Base-by-base conservation (phyloP, 2,113 vertebrate species). In the Clarias gariepinus region DNA sequence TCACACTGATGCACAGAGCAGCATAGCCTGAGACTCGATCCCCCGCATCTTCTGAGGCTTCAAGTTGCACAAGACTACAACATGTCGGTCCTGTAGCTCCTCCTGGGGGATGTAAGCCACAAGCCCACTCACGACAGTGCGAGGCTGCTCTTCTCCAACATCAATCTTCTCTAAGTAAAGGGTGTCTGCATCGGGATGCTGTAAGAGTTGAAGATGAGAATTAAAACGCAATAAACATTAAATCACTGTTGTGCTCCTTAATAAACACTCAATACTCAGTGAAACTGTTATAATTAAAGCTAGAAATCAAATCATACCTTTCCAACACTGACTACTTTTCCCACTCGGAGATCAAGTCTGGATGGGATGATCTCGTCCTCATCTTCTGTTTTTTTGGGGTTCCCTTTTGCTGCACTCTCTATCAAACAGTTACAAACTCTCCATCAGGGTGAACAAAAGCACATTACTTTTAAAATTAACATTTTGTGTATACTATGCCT, bases 41-140 rank as follows among this genome's bases (percentile, higher is more conserved):
- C 98, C 98, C 55, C 98, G 93, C 98, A 99, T 99, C 94, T 98
- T 99, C 95, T 99, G 97, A 30, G 97, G 95, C 86, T 97, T 99
- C 82, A 99, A 94, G 73, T 99, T 99, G 92, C 98, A 99, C 0
- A 99, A 93, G 90, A 99, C 88, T 91, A 99, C 91, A 90, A 99
- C 98, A 84, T 95, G 92, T 83, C 98, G 93, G 90, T 97, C 96
- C 93, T 96, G 96, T 58, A 99, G 92, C 52, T 97, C 94, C 89
- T 98, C 96, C 91, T 90, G 92, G 16, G 97, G 93, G 53, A 99
- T 83, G 0, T 95, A 98, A 73, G 96, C 96, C 86, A 98, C 98
- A 91, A 99, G 94, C 82, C 98, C 97, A 0, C 98, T 99, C 90
- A 99, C 97, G 41, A 99, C 97, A 0, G 96, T 98, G 89, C 98